Conservation (phyloP, 2,888 invertebrate genomes). For the Disparrhopalites patrizii region DNA sequence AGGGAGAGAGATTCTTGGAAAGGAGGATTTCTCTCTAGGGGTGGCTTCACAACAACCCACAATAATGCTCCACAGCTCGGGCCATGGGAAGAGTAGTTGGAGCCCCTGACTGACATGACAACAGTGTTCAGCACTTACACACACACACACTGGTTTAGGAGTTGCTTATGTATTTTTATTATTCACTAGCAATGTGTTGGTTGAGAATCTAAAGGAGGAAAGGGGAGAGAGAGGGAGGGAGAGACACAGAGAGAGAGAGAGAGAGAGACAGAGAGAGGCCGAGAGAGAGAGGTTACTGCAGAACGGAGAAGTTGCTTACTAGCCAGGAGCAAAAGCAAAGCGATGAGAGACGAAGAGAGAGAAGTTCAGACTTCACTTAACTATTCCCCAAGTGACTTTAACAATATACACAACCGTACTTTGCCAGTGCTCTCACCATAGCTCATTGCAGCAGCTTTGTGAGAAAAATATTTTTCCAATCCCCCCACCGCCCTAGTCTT, state of each 20-base stretch:
- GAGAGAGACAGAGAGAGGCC: too few species aligned
- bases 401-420: too few species aligned
- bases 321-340: slow-evolving; percentile 10
- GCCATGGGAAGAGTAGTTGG: too few species aligned
- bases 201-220: too few species aligned
- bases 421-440: slow-evolving; percentile 10
- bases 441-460: slow-evolving; percentile 16
- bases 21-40: slow-evolving; percentile 18
- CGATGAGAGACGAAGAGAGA: slow-evolving; percentile 20
- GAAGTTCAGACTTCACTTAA: slow-evolving; percentile 12
- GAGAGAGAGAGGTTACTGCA: too few species aligned
- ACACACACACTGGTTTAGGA: too few species aligned
- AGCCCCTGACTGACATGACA: too few species aligned
- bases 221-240: too few species aligned
- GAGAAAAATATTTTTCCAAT: slow-evolving; percentile 13
- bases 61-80: slow-evolving; percentile 2
- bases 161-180: too few species aligned
- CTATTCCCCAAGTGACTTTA: slow-evolving; percentile 7
- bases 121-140: background rate
- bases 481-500: slow-evolving; percentile 6
- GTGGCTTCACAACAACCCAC: slow-evolving; percentile 1
- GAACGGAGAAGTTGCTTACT: too few species aligned
- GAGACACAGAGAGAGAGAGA: too few species aligned
- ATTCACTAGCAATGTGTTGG: too few species aligned
- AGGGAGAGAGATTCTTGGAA: slow-evolving; percentile 7